Base-by-base conservation (phyloP, 2,113 vertebrate genomes). In the Cyprinus carpio region DNA sequence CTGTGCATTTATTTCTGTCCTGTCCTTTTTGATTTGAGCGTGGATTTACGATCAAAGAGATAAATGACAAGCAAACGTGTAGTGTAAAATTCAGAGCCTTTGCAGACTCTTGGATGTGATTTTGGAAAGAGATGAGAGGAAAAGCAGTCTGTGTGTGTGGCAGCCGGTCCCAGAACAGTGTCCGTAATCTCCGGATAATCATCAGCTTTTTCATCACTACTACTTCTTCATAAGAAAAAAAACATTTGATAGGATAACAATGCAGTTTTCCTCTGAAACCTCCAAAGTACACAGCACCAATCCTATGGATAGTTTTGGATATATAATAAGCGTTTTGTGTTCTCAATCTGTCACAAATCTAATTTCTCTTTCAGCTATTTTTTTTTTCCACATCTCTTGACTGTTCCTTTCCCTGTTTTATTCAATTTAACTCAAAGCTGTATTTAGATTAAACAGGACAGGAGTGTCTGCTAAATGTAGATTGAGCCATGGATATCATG, bases 111-210 rank as follows among this genome's bases (percentile, higher is more conserved):
- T 49, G 62, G 40, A 81, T 5, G 11, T 67, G 79, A 15, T 65
- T 81, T 81, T 81, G 60, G 79, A 65, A n/a, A 67, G 37, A 67
- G 79, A 81, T 81, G n/a, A 81, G 8, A 67, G 77, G 27, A 20
- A 58, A 54, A 78, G 4, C 5, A 4, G 1, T 79, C 12, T 40
- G 20, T 62, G 31, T 67, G n/a, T n/a, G 27, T 37, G 29, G 12
- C 60, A 65, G 54, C n/a, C 13, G 4, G 77, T 43, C 40, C 18
- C 58, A 46, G 23, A 46, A 29, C 58, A 46, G 34, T 20, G 37
- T 54, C 56, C 9, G 20, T 60, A 76, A 81, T 65, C 78, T 43
- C n/a, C 58, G 25, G 11, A 46, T 20, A n/a, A 81, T 43, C 10
- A 46, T 76, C 74, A 76, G 74, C 78, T 62, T 79, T 29, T 37